Conservation (phyloP, 2,113 vertebrate genomes). For the Corapipo altera region DNA sequence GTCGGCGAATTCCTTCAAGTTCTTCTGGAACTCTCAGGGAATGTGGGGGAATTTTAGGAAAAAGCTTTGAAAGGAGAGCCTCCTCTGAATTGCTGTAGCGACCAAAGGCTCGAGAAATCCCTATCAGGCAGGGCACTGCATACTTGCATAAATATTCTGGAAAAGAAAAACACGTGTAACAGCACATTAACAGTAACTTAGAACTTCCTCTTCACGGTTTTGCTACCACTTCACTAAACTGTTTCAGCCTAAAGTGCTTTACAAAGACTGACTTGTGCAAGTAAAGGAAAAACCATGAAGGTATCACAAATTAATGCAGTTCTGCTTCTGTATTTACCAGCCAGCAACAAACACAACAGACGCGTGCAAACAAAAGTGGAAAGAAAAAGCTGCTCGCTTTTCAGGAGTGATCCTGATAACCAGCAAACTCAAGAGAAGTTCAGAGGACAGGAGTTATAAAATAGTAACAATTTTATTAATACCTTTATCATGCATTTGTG, state of each 20-base stretch:
- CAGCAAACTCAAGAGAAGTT: not conserved
- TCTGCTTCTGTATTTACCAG: not conserved
- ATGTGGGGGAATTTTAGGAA: conserved; percentile 82
- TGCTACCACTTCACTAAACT: not conserved
- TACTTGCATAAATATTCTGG: conserved; percentile 92
- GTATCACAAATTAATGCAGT: not conserved
- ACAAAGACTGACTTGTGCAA: not conserved
- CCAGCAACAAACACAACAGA: not conserved
- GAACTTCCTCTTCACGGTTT: not conserved
- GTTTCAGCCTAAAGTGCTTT: not conserved
- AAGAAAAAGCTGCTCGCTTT: not conserved
- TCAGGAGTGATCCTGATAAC: not conserved
- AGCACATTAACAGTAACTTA: not conserved
- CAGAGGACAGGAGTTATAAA: not conserved
- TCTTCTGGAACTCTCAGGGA: conserved; percentile 80
- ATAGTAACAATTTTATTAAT: not conserved
- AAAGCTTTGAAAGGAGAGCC: conserved; percentile 90
- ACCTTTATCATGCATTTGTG: conserved; percentile 94
- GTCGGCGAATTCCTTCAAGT: conserved; percentile 84
- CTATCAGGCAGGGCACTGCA: conserved; percentile 86
- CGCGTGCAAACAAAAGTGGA: not conserved
- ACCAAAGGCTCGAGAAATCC: conserved; percentile 90
- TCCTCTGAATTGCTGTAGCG: conserved; percentile 91
- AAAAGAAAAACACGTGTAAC: not conserved
- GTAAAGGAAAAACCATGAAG: not conserved